Evolutionary conservation across 2,888 invertebrate genomes (phyloP).

Genomic region (Monoplex corrugatus): DNA sequence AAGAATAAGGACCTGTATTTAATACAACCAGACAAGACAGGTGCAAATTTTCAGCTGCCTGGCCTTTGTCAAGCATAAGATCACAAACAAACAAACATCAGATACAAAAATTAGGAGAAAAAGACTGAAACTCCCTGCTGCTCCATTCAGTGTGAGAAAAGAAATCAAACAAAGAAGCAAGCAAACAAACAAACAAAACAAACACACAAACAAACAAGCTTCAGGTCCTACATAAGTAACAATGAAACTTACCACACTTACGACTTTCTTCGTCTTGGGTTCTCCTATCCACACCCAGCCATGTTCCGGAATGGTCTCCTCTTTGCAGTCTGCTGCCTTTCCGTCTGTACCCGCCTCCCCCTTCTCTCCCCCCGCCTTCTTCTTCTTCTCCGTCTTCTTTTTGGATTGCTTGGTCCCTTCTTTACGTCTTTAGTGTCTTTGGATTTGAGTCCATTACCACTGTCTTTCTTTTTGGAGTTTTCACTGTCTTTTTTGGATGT

Average conservation of each 20-base stretch:
- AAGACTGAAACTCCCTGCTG: too few species aligned
- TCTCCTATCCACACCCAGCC: conserved; percentile 75
- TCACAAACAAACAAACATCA: too few species aligned
- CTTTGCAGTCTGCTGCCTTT: conserved; percentile 39
- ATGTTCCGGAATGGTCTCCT: conserved; percentile 60
- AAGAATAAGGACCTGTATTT: too few species aligned
- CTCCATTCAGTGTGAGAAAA: too few species aligned
- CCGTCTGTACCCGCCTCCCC: background rate
- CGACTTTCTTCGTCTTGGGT: conserved; percentile 67
- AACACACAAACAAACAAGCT: too few species aligned
- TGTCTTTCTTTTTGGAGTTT: background rate
- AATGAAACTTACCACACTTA: conserved; percentile 53
- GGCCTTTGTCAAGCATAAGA: too few species aligned
- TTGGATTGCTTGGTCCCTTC: conserved; percentile 37
- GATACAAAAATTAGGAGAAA: too few species aligned
- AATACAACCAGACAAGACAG: too few species aligned
- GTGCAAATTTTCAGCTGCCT: too few species aligned
- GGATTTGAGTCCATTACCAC: conserved; percentile 34
- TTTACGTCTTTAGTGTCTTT: conserved; percentile 34
- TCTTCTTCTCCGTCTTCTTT: conserved; percentile 46
- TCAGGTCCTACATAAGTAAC: too few species aligned
- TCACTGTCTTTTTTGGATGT: conserved; percentile 45
- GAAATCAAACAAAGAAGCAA: too few species aligned
- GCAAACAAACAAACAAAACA: too few species aligned
- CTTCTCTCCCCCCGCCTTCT: conserved; percentile 46